Conservation (phyloP, 2,797 vertebrate species). For the Platyrinchus mystaceus region DNA sequence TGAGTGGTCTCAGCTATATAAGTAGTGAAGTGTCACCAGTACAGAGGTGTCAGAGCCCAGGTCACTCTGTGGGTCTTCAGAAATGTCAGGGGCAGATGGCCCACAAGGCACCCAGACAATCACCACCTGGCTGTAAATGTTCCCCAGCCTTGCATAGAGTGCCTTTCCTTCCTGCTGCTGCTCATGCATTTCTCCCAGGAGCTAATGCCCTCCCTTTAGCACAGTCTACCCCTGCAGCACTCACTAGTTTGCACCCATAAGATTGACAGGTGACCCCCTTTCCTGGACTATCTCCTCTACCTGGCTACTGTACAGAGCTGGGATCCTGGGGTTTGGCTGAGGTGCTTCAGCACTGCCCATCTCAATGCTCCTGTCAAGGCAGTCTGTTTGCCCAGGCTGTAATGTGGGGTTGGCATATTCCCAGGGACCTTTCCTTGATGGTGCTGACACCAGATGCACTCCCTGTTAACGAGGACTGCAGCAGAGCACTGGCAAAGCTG, state of each 20-base stretch:
- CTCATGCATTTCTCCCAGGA: neutral
- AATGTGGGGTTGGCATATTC: neutral
- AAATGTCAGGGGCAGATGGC: neutral
- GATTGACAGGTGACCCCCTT: neutral
- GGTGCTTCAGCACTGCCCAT: neutral
- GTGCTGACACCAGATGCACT: neutral
- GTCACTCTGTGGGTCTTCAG: neutral
- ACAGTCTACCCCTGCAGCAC: neutral
- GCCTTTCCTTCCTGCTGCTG: neutral
- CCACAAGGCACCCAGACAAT: neutral
- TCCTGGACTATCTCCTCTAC: neutral
- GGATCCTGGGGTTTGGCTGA: rapidly evolving
- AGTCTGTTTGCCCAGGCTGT: neutral
- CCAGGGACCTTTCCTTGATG: neutral
- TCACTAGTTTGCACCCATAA: neutral
- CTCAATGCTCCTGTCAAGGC: neutral
- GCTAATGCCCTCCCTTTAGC: neutral
- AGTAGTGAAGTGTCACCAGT: neutral
- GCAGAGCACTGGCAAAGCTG: neutral
- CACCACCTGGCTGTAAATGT: neutral
- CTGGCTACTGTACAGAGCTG: neutral
- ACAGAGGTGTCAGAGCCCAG: neutral
- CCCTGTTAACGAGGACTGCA: neutral
- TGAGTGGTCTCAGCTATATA: neutral
- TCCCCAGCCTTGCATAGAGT: neutral